Base-by-base conservation (phyloP, 2,797 vertebrate species). In the Lophotriccus pileatus region DNA sequence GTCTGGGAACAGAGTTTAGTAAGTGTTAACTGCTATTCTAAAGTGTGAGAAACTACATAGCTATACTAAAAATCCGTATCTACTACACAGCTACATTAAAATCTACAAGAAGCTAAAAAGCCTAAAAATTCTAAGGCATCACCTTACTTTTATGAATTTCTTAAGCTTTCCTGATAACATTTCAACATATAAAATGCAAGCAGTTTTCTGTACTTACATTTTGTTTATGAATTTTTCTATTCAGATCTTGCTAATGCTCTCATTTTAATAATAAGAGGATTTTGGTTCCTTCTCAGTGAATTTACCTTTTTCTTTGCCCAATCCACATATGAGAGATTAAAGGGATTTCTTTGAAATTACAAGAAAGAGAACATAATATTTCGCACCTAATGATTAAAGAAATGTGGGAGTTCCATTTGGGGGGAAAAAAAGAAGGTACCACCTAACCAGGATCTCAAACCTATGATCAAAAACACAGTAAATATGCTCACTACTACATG, bases 171-270 rank as follows among this genome's bases (percentile, higher is more conserved):
- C 63, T 82, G 32, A 64, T 93, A 87, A 32, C 73, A 83, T 89
- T 93, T 94, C n/a, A 79, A 84, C 59, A 87, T 68, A 86, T 32
- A 77, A 97, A 90, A 83, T 67, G 46, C 34, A 96, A 94, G 70
- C 30, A 95, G 41, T 91, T 87, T 90, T 63, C 49, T 92, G 14
- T 87, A 77, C 49, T 94, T 92, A 84, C 14, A 95, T 93, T 92
- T 93, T 96, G 62, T 93, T 97, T 97, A 87, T 0, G 1, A 93
- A 17, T 84, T 94, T 95, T 95, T 93, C 67, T 90, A 32, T 50
- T 94, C 91, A 93, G 34, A 60, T 92, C 78, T 91, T 93, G 62
- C 32, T 96, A 94, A 96, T 95, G 41, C 21, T 96, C 43, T 63
- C 52, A 64, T 95, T 92, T 84, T 88, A 85, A 84, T 96, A 95